Base-by-base conservation (phyloP, 2,888 invertebrate species). In the Phrixothrix hirtus region DNA sequence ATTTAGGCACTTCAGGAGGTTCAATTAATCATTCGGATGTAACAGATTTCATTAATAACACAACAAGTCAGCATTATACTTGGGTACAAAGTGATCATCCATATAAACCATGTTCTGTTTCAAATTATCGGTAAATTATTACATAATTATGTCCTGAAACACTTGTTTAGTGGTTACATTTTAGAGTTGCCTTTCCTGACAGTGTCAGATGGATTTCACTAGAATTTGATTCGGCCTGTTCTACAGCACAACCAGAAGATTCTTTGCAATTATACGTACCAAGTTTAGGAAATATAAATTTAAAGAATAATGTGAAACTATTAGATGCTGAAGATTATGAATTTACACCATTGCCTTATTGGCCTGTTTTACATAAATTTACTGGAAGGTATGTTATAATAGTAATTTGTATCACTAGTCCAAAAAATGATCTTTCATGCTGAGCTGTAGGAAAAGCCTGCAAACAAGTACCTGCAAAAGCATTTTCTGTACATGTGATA, bases 41-140 rank as follows among this genome's bases (percentile, higher is more conserved):
- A 9, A 46, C 52, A 3, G 72, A 72, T 34, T 58, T 58, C 37
- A 64, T 60, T 46, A 58, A 63, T 1, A 69, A 69, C 38, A 92
- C 92, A 15, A 91, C 92, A 1, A 89, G 92, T 52, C 86, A 88
- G 68, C 91, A 92, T 77, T 95, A 92, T 72, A 89, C 93, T 2
- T 87, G 92, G 81, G 85, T 95, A 1, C 97, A 98, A 77, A 95
- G 95, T 72, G 95, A 95, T 29, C 98, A 98, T 79, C 98, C 98
- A 0, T 98, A 98, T 76, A 91, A 91, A 74, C 88, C 92, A 29
- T 88, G 94, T 1, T 83, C 88, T 11, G 88, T 95, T 21, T 85
- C 88, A 29, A 91, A 92, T 70, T 92, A 89, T 75, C 84, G 86
- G 87, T 89, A 74, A 46, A 26, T 41, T 29, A 11, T n/a, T 16